These are phyloP conservation scores for Cephonodes hylas DNA, from an alignment of 2,888 invertebrate species.

Conservation along the genomic window DNA sequence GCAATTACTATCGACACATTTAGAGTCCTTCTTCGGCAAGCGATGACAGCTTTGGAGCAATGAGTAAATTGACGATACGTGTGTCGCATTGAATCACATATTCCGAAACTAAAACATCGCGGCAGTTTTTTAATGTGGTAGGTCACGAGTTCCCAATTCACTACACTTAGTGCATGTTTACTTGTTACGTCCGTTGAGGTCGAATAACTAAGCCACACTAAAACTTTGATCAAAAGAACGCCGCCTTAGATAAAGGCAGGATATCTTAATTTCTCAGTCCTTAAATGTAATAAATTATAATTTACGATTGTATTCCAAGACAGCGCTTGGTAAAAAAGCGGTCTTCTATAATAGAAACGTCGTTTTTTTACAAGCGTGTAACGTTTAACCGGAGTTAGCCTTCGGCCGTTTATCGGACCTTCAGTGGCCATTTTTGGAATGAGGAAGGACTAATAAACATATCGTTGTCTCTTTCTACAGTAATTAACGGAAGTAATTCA, in stretches of 20 bases:
- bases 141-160: slow-evolving; percentile 50
- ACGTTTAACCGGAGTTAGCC: slow-evolving; percentile 58
- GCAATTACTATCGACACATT: slow-evolving; percentile 7
- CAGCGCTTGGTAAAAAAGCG: slow-evolving; percentile 64
- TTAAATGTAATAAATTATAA: slow-evolving; percentile 74
- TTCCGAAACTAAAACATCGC: slow-evolving; percentile 51
- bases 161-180: slow-evolving; percentile 3
- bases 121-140: slow-evolving; percentile 62
- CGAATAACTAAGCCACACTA: slow-evolving; percentile 59
- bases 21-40: slow-evolving; percentile 18
- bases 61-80: slow-evolving; percentile 68
- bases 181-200: slow-evolving; percentile 53
- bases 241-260: slow-evolving; percentile 65
- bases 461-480: slow-evolving; percentile 57
- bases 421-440: slow-evolving; percentile 42
- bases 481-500: background rate
- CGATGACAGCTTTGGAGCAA: slow-evolving; percentile 32
- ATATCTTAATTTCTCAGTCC: slow-evolving; percentile 76
- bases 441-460: slow-evolving; percentile 39
- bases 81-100: slow-evolving; percentile 58
- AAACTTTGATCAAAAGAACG: slow-evolving; percentile 57
- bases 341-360: slow-evolving; percentile 72
- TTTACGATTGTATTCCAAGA: slow-evolving; percentile 71
- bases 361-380: slow-evolving; percentile 73
- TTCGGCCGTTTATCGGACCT: slow-evolving; percentile 53